Evolutionary conservation across 2,888 invertebrate species (phyloP).

Genomic region (Dryocosmus kuriphilus): DNA sequence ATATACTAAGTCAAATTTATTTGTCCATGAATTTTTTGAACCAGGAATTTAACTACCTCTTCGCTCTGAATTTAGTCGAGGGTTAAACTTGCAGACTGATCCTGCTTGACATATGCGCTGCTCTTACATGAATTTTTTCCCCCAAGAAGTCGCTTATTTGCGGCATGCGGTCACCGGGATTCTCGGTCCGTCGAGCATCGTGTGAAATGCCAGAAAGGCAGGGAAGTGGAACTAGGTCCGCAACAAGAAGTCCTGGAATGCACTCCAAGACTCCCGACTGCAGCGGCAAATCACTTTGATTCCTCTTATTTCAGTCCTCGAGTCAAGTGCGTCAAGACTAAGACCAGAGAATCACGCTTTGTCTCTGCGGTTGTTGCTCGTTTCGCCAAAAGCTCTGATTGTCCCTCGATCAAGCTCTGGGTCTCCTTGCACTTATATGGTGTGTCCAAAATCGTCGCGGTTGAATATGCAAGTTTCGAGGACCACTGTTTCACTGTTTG

Average conservation of each 20-base stretch:
- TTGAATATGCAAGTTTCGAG: conserved; percentile 33
- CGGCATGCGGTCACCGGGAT: conserved; percentile 43
- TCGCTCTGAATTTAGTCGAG: not conserved
- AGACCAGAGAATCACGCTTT: conserved; percentile 24
- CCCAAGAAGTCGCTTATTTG: conserved; percentile 18
- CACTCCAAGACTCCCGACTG: conserved; percentile 25
- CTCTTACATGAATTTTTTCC: not conserved
- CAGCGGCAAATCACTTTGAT: conserved; percentile 36
- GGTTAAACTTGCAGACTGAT: not conserved
- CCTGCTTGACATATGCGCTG: not conserved
- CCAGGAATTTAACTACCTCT: too few relatives aligned
- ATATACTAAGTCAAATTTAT: too few relatives aligned
- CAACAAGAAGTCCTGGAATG: conserved; percentile 33
- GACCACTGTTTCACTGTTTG: conserved; percentile 24
- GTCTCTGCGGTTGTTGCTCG: conserved; percentile 38
- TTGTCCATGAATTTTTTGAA: too few relatives aligned
- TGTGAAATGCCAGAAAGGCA: conserved; percentile 55
- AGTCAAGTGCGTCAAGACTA: conserved; percentile 40
- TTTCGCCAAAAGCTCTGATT: conserved; percentile 36
- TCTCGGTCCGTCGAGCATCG: conserved; percentile 51
- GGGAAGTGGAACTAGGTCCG: conserved; percentile 7
- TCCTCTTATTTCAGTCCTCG: conserved; percentile 39
- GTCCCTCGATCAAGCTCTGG: conserved; percentile 19
- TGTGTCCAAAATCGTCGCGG: conserved; percentile 29
- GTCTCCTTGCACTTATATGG: conserved; percentile 29